phyloP scores from a whole-genome alignment of 2,888 invertebrate genomes.

The Cylindroiulus punctatus region DNA sequence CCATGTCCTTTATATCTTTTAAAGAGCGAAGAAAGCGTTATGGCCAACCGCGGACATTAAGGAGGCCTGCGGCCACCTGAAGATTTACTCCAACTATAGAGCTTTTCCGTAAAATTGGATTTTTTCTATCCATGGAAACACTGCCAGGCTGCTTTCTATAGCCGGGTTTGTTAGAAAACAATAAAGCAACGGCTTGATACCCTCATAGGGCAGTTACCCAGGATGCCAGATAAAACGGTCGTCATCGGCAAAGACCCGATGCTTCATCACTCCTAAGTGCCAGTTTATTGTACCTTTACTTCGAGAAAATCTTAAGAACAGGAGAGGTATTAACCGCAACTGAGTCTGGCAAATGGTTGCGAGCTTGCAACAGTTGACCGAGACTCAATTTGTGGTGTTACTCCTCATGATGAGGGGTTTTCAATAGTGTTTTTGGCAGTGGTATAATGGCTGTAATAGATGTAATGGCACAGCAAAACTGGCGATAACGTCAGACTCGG shows the following conservation, averaged over 20 bases:
- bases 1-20: slow-evolving; percentile 7
- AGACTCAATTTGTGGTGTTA: slow-evolving; percentile 6
- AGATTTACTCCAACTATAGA: background rate
- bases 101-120: slow-evolving; percentile 7
- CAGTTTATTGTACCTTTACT: slow-evolving; percentile 43
- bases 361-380: background rate
- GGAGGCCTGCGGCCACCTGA: slow-evolving; percentile 40
- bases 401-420: slow-evolving; percentile 2
- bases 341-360: background rate
- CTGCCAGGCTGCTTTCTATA: background rate
- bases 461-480: too few species aligned
- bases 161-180: slow-evolving; percentile 34
- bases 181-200: slow-evolving; percentile 8
- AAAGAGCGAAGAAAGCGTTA: slow-evolving; percentile 27
- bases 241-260: background rate
- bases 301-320: slow-evolving; percentile 8
- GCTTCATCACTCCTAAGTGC: slow-evolving; percentile 7
- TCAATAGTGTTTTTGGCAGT: background rate
- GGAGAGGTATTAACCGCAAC: slow-evolving; percentile 24
- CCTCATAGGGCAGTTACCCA: slow-evolving; percentile 21
- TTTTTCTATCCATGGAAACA: background rate
- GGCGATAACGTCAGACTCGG: too few species aligned
- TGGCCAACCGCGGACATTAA: slow-evolving; percentile 30
- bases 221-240: slow-evolving; percentile 29
- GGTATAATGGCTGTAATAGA: too few species aligned